Percentiles rank a stretch among this genome's conserved stretches.
phyloP scores from a whole-genome alignment of 2,797 vertebrate genomes.

The Pipistrellus kuhlii region DNA sequence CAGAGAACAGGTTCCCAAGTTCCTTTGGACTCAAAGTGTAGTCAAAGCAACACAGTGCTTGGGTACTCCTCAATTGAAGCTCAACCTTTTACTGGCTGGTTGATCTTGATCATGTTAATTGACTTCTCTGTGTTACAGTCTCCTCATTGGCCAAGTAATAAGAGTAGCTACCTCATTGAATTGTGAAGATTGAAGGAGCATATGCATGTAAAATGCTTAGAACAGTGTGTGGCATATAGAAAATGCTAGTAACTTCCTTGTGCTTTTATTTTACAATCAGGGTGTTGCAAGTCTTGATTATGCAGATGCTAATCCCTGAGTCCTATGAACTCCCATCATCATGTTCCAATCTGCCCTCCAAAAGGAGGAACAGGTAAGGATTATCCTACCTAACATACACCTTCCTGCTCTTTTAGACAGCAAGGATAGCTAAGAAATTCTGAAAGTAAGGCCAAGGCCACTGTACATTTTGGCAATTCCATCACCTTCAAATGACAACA shows the following conservation, averaged over 20 bases:
- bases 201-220: background rate
- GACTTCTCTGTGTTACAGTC: background rate
- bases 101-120: background rate
- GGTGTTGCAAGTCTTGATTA: background rate
- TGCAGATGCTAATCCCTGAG: background rate
- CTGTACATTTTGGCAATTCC: background rate
- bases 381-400: background rate
- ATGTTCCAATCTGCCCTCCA: background rate
- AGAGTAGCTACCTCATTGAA: background rate
- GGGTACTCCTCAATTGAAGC: background rate
- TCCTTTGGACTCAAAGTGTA: background rate
- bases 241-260: background rate
- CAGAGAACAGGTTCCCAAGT: background rate
- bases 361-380: background rate
- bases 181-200: background rate
- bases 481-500: background rate
- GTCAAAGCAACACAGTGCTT: background rate
- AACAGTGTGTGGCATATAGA: background rate
- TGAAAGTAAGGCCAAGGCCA: background rate
- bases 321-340: background rate
- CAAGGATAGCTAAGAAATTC: background rate
- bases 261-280: background rate
- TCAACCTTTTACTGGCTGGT: background rate
- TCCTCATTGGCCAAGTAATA: background rate
- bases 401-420: background rate